Evolutionary conservation across 2,113 vertebrate species (phyloP).

Genomic region (Seriola dumerili): DNA sequence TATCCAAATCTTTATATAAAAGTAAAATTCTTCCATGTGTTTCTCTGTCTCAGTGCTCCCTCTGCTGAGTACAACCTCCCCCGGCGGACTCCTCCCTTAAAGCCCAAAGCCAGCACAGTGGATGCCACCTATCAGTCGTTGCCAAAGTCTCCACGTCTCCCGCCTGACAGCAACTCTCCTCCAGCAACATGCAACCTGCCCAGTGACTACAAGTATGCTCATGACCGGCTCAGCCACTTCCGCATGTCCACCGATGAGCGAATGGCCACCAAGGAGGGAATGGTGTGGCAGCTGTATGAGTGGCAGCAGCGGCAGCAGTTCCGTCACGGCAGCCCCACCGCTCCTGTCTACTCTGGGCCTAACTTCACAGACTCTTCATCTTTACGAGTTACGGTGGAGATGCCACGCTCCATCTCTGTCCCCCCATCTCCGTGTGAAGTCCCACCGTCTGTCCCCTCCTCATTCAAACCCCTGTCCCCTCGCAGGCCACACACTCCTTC

Average conservation of each 20-base stretch:
- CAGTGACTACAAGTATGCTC: conserved; percentile 98
- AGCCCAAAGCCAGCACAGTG: conserved; percentile 83
- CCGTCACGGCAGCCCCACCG: conserved; percentile 95
- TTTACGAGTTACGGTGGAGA: conserved; percentile 92
- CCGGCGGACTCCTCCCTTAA: conserved; percentile 88
- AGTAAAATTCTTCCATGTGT: not conserved
- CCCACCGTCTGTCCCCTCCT: conserved; percentile 87
- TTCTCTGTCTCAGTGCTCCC: conserved; percentile 79
- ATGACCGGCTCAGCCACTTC: conserved; percentile 96
- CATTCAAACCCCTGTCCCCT: conserved; percentile 86
- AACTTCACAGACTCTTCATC: conserved; percentile 89
- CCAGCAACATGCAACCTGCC: conserved; percentile 88
- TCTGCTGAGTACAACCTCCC: conserved; percentile 88
- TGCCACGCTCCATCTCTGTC: conserved; percentile 95
- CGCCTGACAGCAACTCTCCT: conserved; percentile 88
- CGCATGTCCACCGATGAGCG: conserved; percentile 97
- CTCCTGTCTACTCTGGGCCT: conserved; percentile 87
- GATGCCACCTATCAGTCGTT: conserved; percentile 92
- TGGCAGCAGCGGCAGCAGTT: conserved; percentile 99
- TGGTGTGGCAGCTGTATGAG: conserved; percentile 98
- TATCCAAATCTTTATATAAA: not conserved
- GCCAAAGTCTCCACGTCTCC: conserved; percentile 90
- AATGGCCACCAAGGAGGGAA: conserved; percentile 93
- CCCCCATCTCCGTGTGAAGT: conserved; percentile 95
- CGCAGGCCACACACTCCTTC: conserved; percentile 94